Percentiles rank a stretch among this genome's conserved stretches.
These are phyloP conservation scores for Drosophila kikkawai DNA, from an alignment of 1,140 invertebrate genomes.

Conservation along the genomic window DNA sequence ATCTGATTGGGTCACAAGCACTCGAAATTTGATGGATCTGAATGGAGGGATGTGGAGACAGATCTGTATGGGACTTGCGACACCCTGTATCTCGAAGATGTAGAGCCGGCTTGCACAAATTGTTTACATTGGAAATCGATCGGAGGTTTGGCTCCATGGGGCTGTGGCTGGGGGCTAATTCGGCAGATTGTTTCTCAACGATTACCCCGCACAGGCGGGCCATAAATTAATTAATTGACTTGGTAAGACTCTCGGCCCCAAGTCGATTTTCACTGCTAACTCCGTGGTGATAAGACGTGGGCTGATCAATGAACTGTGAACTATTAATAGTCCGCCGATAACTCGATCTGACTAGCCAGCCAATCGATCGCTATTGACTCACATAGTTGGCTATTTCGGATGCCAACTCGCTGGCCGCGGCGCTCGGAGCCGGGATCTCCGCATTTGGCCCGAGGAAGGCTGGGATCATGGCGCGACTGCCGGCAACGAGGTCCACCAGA, in stretches of 20 bases:
- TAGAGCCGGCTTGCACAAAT: constrained; percentile 63
- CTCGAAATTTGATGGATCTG: not conserved
- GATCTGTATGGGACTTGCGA: not conserved
- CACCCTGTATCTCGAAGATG: constrained; percentile 58
- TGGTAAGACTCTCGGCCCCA: constrained; percentile 58
- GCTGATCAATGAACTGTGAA: constrained; percentile 47
- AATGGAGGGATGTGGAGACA: constrained; percentile 1
- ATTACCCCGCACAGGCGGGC: constrained; percentile 60
- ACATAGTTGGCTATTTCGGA: constrained; percentile 77
- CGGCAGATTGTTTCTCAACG: constrained; percentile 63
- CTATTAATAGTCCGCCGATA: constrained; percentile 48
- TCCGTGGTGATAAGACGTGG: constrained; percentile 29
- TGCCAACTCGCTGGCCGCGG: constrained; percentile 50
- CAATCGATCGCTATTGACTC: constrained; percentile 36
- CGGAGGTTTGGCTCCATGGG: constrained; percentile 55
- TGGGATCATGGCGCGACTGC: constrained; percentile 57
- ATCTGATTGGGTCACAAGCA: constrained; percentile 12
- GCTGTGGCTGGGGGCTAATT: constrained; percentile 4
- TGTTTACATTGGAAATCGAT: constrained; percentile 66
- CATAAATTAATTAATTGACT: constrained; percentile 81
- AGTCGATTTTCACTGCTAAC: constrained; percentile 56
- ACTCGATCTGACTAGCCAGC: constrained; percentile 2
- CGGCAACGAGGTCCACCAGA: constrained; percentile 50
- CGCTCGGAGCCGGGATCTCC: constrained; percentile 24
- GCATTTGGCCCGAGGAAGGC: constrained; percentile 19